A percentile compares a stretch with the other conserved stretches of the same genome.
These are phyloP conservation scores for Phania funesta DNA, from an alignment of 2,888 invertebrate genomes.

Conservation along the genomic window DNA sequence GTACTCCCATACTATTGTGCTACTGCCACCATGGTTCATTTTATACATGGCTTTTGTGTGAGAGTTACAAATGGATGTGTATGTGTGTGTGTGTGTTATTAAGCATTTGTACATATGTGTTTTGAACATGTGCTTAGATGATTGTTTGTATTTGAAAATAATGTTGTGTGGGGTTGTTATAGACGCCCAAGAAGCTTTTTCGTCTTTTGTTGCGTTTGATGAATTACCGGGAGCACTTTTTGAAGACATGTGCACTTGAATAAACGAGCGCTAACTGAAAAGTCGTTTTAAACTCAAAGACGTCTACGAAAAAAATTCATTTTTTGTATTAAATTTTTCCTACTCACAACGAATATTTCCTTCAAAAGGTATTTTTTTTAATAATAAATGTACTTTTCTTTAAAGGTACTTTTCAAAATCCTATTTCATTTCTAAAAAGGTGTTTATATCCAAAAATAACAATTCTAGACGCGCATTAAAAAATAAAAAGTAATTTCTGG, in stretches of 20 bases:
- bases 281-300: background rate
- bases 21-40: conserved; percentile 27
- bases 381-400: background rate
- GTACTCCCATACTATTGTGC: conserved; percentile 45
- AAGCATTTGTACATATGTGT: background rate
- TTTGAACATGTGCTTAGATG: conserved; percentile 29
- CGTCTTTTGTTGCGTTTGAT: conserved; percentile 73
- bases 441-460: no score
- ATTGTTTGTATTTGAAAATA: conserved; percentile 35
- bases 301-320: no score
- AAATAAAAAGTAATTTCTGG: no score
- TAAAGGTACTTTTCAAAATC: background rate
- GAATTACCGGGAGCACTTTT: conserved; percentile 74
- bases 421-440: background rate
- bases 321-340: no score
- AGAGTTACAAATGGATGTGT: background rate
- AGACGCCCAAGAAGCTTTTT: conserved; percentile 65
- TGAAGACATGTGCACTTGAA: conserved; percentile 49
- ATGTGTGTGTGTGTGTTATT: background rate
- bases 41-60: conserved; percentile 57
- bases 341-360: no score
- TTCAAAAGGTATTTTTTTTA: no score
- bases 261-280: conserved; percentile 13
- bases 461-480: no score
- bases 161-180: conserved; percentile 39